Evolutionary conservation across 2,888 invertebrate species (phyloP), one percentile per base, ranked within the genome.

Genomic region (Trachelus troglodyta): DNA sequence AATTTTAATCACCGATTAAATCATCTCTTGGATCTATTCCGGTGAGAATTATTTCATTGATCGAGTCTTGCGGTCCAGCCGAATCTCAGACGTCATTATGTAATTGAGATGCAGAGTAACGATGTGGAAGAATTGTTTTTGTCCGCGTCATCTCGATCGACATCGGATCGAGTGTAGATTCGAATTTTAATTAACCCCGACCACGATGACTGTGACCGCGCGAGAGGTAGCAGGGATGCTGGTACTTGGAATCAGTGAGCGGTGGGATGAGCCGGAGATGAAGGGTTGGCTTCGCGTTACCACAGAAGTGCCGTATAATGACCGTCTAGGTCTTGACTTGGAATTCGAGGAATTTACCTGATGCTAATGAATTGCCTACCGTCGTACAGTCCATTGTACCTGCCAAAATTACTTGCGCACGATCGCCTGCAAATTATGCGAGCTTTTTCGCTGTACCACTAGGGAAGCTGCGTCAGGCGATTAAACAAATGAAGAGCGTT

Each of bases 311-410:
- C 34, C 74, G 81, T 76, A 83, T 84, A 83, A 84, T 79, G 83
- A 82, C 79, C 81, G 77, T 80, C 80, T 76, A 78, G 75, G 40
- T 69, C 33, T 69, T 9, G 34, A 73, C 76, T 79, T 78, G 78
- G 85, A 82, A 85, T 85, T 78, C 83, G 12, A 76, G 80, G 81
- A 84, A 83, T 80, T 81, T 81, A 74, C 75, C 40, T 73, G 73
- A 74, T 76, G 80, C 79, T 84, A 85, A 85, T 85, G 85, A 85
- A 85, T 85, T 81, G 81, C 83, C 82, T 80, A 79, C 83, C 82
- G 69, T 11, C 82, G 73, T 15, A 69, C 73, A 75, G 12, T 4
- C 33, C 33, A 69, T 74, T 34, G 69, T 78, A 73, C 77, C 56
- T 74, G 77, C 35, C 74, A 76, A 75, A 82, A 84, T 82, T 82